Conservation (phyloP, 1,140 invertebrate species). For the Hycleus phaleratus region DNA sequence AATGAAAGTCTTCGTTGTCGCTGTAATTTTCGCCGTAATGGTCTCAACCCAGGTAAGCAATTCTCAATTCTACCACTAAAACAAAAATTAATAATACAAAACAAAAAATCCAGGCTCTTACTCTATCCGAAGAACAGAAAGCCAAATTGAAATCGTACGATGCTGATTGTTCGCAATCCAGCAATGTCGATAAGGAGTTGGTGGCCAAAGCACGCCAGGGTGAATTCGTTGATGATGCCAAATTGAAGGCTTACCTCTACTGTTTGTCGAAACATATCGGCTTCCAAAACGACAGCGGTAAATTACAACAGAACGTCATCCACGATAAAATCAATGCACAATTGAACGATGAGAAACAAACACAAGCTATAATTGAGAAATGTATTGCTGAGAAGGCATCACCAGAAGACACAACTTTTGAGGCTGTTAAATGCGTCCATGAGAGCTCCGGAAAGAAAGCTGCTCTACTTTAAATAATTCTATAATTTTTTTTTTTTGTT, state of each 20-base stretch:
- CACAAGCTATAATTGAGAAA: constrained; percentile 16
- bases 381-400: constrained; percentile 17
- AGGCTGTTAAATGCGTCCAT: constrained; percentile 14
- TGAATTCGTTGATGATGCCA: constrained; percentile 38
- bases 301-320: constrained; percentile 39
- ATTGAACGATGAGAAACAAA: constrained; percentile 32
- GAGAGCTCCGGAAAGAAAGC: neutral
- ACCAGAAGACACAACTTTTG: constrained; percentile 20
- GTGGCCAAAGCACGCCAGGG: constrained; percentile 40
- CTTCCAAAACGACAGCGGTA: constrained; percentile 37
- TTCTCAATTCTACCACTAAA: neutral
- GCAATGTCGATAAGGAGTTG: constrained; percentile 37
- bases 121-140: constrained; percentile 45
- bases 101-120: neutral
- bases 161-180: constrained; percentile 40
- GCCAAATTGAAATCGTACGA: constrained; percentile 43
- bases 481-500: too few relatives aligned
- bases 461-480: too few relatives aligned
- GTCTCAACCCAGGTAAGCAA: constrained; percentile 4
- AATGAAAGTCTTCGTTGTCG: constrained; percentile 2
- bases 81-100: neutral
- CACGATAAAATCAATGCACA: constrained; percentile 37
- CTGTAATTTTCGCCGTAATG: neutral
- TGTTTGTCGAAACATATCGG: constrained; percentile 43
- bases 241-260: constrained; percentile 40